Evolutionary conservation across 2,888 invertebrate genomes (phyloP), one percentile per base, ranked within the genome.

Genomic region (Antheraea assamensis): DNA sequence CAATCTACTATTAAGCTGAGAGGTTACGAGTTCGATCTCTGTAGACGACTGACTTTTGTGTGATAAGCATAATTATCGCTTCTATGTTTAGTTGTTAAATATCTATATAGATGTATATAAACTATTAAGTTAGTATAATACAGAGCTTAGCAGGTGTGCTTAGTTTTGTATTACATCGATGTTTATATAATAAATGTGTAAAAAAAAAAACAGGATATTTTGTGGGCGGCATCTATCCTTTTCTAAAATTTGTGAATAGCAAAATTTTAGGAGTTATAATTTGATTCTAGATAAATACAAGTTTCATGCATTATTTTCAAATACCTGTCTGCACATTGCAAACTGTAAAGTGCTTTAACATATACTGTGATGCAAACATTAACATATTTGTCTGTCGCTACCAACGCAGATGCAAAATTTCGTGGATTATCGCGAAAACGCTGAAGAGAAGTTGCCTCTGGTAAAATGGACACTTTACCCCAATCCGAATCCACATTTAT

Each of bases 381-480:
- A 93, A 93, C 89, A 82, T 89, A 82, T 94, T 93, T 94, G 88
- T 93, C 91, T 92, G 88, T 92, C 92, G 90, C 91, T 91, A 90
- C 90, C 87, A 87, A 90, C 87, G 88, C 94, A 97, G 97, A 97
- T 96, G 96, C 97, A 97, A 96, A 96, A 97, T 95, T 96, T 97
- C 96, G 97, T 97, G 97, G 98, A 97, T 96, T 97, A 97, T 97
- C 97, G 96, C 96, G 97, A 97, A 95, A 96, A 97, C 93, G 96
- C 97, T 95, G 98, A 98, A 96, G 98, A 98, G 96, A 97, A 97
- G 95, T 97, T 97, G 94, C 98, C 98, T 96, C 96, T 98, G 98
- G 98, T 98, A 97, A 97, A 96, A 94, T 86, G 88, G 90, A 90
- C 86, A 84, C 83, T 82, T 87, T 88, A 87, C 89, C 91, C 91